Evolutionary conservation across 2,113 vertebrate genomes (phyloP), one percentile per base, ranked within the genome.

Genomic region (Condylura cristata): DNA sequence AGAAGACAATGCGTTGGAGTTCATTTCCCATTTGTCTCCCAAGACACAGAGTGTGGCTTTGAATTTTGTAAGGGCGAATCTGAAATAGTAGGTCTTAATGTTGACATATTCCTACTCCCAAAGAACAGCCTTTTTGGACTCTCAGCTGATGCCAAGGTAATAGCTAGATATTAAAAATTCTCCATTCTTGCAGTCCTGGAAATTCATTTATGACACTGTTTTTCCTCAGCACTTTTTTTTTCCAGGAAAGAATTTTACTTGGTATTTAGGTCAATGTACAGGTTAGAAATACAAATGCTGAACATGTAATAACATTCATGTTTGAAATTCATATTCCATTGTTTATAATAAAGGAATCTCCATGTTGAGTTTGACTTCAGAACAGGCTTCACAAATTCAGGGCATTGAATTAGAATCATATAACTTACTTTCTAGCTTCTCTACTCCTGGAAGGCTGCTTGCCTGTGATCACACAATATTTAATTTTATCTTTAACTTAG

Each of bases 401-500:
- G 92, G 22, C 89, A 66, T 16, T 18, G 58, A 91, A 74, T 53
- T 75, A 53, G 90, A 83, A 20, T 96, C 90, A 83, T 16, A 1
- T 94, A 92, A 96, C 28, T 37, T 17, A 11, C 0, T 20, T 34
- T 71, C n/a, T 28, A 5, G 70, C 72, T 72, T 91, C 71, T 60
- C 22, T 32, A 32, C 26, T 0, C 26, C 82, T 86, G n/a, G 61
- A 84, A 75, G 32, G 9, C 82, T 51, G 72, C 68, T 74, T 79
- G 32, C 48, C 51, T 88, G 0, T 30, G 39, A 75, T 75, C 85
- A 46, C 56, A 76, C 56, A 81, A 78, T 81, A n/a, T 92, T 89
- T 75, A 82, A 71, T 74, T 94, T 94, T 94, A 94, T 93, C 87
- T 93, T 93, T 93, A 44, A 82, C 72, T 56, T 37, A 51, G 86